A percentile compares a stretch with the other conserved stretches of the same genome.
Conservation (phyloP, 1,140 invertebrate species). For the Hirudo medicinalis region DNA sequence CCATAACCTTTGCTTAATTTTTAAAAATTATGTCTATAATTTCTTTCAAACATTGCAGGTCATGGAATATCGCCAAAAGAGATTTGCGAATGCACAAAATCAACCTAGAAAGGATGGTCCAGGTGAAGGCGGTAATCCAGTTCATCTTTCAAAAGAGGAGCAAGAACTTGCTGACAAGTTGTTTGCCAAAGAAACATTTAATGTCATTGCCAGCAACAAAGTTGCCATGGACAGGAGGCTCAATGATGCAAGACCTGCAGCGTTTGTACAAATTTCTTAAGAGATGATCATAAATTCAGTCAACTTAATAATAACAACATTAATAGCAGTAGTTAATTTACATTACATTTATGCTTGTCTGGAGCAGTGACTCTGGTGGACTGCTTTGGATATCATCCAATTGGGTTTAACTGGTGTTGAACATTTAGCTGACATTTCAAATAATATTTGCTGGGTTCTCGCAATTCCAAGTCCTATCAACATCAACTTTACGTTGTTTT, state of each 20-base stretch:
- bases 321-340: background rate
- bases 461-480: too few relatives aligned
- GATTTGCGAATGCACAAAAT: constrained; percentile 14
- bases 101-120: constrained; percentile 21
- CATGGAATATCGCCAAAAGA: constrained; percentile 15
- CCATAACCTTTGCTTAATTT: too few relatives aligned
- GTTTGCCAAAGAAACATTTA: constrained; percentile 67
- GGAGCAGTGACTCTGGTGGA: too few relatives aligned
- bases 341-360: too few relatives aligned
- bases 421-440: too few relatives aligned
- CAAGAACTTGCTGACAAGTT: constrained; percentile 29
- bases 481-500: too few relatives aligned
- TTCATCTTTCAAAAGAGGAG: constrained; percentile 47
- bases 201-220: constrained; percentile 67
- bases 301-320: background rate
- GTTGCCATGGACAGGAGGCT: constrained; percentile 65
- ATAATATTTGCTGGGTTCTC: too few relatives aligned
- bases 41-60: background rate
- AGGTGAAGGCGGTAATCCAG: constrained; percentile 32
- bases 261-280: constrained; percentile 36
- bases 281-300: background rate
- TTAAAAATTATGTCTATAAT: too few relatives aligned
- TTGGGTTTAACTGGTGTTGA: too few relatives aligned
- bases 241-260: constrained; percentile 59
- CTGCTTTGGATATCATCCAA: too few relatives aligned